Evolutionary conservation across 2,113 vertebrate genomes (phyloP).

Genomic region (Chlorodrepanis virens): DNA sequence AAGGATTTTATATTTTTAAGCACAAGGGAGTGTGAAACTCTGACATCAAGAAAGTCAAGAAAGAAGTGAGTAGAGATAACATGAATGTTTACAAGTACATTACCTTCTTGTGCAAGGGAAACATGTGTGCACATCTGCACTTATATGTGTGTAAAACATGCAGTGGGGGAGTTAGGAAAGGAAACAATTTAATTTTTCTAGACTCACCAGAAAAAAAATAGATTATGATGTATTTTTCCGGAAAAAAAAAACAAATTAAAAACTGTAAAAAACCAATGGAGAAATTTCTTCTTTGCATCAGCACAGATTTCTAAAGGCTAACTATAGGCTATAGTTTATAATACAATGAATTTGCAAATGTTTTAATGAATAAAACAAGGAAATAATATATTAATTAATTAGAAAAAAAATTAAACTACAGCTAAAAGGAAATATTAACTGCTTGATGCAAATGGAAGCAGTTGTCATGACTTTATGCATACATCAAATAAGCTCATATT

Average conservation of each 20-base stretch:
- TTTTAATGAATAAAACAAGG: background rate
- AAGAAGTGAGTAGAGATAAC: background rate
- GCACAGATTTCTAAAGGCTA: background rate
- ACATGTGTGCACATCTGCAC: rapidly evolving
- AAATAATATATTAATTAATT: background rate
- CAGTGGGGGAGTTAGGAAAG: background rate
- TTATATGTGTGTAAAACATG: background rate
- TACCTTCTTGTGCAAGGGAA: background rate
- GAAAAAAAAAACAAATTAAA: background rate
- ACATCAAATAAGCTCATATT: background rate
- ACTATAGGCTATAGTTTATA: background rate
- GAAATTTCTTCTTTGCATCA: background rate
- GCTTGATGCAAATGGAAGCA: background rate
- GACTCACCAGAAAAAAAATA: background rate
- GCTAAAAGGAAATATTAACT: background rate
- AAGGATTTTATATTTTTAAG: background rate
- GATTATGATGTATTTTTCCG: background rate
- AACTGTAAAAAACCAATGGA: background rate
- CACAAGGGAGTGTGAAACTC: background rate
- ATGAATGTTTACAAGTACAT: background rate
- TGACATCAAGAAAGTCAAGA: background rate
- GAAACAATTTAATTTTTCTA: background rate
- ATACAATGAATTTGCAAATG: background rate
- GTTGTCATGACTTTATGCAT: background rate
- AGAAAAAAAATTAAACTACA: background rate